Evolutionary conservation across 2,113 vertebrate species (phyloP), one percentile per base, ranked within the genome.

Genomic region (Sula dactylatra): DNA sequence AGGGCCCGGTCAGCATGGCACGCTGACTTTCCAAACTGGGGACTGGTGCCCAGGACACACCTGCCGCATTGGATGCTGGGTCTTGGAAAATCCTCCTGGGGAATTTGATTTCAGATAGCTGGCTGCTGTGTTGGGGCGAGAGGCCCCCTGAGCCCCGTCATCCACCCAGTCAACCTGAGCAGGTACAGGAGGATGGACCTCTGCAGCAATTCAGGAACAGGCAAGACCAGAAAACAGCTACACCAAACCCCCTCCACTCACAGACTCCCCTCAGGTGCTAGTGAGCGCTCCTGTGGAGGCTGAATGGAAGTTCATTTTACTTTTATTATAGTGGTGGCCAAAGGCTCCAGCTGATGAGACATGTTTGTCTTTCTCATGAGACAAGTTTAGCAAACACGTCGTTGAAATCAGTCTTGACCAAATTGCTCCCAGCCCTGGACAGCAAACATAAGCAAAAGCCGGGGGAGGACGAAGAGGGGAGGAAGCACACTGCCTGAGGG

Each of bases 261-360:
- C 1, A 6, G 56, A 49, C 34, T 52, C 26, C 31, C 27, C 56
- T 72, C 0, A 0, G 0, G 1, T 2, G 1, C 1, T 0, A 72
- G 38, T 6, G 56, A 93, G 32, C 0, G 0, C 34, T 86, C 47
- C 89, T 55, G 47, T 24, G 65, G 27, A 27, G 59, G 25, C 52
- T 72, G 61, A 45, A 44, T 70, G 29, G 45, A 91, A 86, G 76
- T 17, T 59, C 42, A 29, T 49, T 83, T 80, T 73, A 52, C 89
- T 95, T 93, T 54, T 73, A 22, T 73, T 40, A 18, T 16, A 81
- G 19, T 1, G 3, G 7, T 70, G n/a, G n/a, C 55, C 40, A 86
- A 61, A 72, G 56, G 24, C 21, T 92, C 58, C 86, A 72, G 50
- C 13, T 88, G 64, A 90, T 77, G 45, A 69, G 58, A 61, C 4